A percentile compares a stretch with the other conserved stretches of the same genome.
These are phyloP conservation scores for Scaptomyza flava DNA, from an alignment of 2,888 invertebrate species.

Conservation along the genomic window DNA sequence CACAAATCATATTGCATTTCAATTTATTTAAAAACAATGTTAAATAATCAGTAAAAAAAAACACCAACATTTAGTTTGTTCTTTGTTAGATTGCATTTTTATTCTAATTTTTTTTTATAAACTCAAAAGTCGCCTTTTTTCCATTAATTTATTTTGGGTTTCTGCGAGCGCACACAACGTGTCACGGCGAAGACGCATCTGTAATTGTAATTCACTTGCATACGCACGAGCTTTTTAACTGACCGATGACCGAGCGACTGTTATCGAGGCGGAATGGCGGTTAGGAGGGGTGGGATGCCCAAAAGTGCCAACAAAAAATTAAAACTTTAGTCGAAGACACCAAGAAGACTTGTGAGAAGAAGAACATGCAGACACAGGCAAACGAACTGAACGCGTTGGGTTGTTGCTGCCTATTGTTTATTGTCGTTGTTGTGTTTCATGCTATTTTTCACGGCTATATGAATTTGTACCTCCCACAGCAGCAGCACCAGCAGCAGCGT, in stretches of 20 bases:
- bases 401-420: slow-evolving; percentile 66
- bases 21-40: background rate
- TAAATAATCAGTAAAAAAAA: slow-evolving; percentile 2
- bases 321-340: slow-evolving; percentile 16
- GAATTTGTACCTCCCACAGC: slow-evolving; percentile 77
- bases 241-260: slow-evolving; percentile 27
- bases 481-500: slow-evolving; percentile 29
- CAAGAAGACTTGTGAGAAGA: slow-evolving; percentile 12
- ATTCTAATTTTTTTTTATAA: background rate
- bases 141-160: background rate
- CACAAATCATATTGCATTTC: background rate
- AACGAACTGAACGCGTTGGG: slow-evolving; percentile 43
- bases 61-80: background rate
- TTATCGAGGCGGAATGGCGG: slow-evolving; percentile 10
- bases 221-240: slow-evolving; percentile 35
- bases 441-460: slow-evolving; percentile 64
- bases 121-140: background rate
- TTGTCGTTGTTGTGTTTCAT: slow-evolving; percentile 72
- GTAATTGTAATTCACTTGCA: slow-evolving; percentile 37
- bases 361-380: slow-evolving; percentile 16
- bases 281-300: background rate
- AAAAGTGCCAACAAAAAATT: slow-evolving; percentile 40
- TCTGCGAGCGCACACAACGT: slow-evolving; percentile 22
- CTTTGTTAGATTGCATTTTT: background rate
- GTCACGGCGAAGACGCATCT: slow-evolving; percentile 42